phyloP scores from a whole-genome alignment of 1,140 invertebrate species.

The Choristoneura fumiferana region DNA sequence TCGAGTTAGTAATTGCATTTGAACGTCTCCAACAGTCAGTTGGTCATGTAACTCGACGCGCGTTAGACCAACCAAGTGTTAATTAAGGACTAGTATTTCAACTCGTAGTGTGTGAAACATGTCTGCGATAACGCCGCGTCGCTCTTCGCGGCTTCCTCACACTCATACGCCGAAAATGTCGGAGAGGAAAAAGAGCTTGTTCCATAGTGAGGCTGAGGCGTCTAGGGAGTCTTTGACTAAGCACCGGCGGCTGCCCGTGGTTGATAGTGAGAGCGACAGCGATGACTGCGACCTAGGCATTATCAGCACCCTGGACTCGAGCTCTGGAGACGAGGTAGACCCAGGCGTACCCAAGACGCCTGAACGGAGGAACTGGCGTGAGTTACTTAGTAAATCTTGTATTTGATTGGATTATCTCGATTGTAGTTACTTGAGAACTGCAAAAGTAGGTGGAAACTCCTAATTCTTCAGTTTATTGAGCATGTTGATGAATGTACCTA shows the following conservation, averaged over 20 bases:
- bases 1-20: background rate
- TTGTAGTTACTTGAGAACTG: no score
- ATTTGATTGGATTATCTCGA: no score
- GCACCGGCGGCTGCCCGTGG: constrained; percentile 58
- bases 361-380: constrained; percentile 57
- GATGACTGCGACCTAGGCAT: constrained; percentile 71
- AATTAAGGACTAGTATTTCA: background rate
- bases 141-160: constrained; percentile 55
- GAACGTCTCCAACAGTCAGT: background rate
- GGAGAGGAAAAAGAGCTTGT: constrained; percentile 71
- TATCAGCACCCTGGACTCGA: constrained; percentile 66
- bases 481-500: no score
- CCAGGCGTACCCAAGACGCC: constrained; percentile 58
- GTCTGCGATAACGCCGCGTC: constrained; percentile 63
- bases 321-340: constrained; percentile 66
- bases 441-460: no score
- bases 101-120: constrained; percentile 31
- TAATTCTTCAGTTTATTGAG: no score
- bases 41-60: constrained; percentile 15
- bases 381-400: constrained; percentile 30
- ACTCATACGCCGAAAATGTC: constrained; percentile 71
- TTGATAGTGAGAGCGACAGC: constrained; percentile 69
- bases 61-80: background rate
- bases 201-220: constrained; percentile 47
- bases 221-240: constrained; percentile 54